Percentiles rank a stretch among this genome's conserved stretches.
Evolutionary conservation across 2,888 invertebrate species (phyloP).

Genomic region (Brachyopa scutellaris): DNA sequence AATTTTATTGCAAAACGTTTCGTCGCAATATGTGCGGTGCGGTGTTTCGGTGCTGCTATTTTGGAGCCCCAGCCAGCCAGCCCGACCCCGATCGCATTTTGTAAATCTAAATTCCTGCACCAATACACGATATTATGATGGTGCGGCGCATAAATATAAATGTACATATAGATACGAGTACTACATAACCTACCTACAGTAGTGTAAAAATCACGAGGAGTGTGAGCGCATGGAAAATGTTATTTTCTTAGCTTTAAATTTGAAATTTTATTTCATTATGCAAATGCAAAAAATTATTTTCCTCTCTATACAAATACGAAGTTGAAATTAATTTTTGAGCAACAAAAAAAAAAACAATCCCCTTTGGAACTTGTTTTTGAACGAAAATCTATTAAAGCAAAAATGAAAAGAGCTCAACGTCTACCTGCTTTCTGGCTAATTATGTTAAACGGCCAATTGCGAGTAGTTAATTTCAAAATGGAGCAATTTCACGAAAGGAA

Average conservation of each 20-base stretch:
- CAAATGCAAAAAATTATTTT: constrained; percentile 35
- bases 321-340: constrained; percentile 49
- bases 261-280: constrained; percentile 62
- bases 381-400: too few relatives aligned
- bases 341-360: background rate
- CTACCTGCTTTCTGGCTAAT: constrained; percentile 48
- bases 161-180: too few relatives aligned
- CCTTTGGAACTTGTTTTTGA: background rate
- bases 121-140: constrained; percentile 46
- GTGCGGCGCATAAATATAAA: constrained; percentile 57
- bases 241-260: constrained; percentile 34
- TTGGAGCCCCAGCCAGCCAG: too few relatives aligned
- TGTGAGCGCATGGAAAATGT: background rate
- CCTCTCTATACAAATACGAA: background rate
- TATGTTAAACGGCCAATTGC: constrained; percentile 57
- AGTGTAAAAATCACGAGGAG: too few relatives aligned
- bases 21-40: constrained; percentile 65
- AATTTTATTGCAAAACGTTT: constrained; percentile 68
- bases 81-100: constrained; percentile 44
- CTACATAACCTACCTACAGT: constrained; percentile 1
- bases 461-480: constrained; percentile 54
- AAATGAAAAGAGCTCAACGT: too few relatives aligned
- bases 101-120: constrained; percentile 65
- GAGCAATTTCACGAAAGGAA: constrained; percentile 29
- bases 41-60: too few relatives aligned